These are phyloP conservation scores for Poeciliopsis infans DNA, from an alignment of 2,797 vertebrate species.

Conservation along the genomic window DNA sequence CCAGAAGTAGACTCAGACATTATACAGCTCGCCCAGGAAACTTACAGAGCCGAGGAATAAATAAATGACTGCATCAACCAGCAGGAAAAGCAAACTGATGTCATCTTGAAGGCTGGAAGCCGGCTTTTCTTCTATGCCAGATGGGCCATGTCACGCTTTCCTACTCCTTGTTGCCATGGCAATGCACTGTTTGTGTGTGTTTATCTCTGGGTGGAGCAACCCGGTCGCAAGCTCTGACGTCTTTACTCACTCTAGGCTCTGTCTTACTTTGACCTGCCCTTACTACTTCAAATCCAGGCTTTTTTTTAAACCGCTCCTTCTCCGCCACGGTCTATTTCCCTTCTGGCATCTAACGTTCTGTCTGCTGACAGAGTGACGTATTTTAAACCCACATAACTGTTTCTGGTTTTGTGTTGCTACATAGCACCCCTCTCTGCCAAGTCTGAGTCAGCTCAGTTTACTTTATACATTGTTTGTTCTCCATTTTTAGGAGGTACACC, in stretches of 20 bases:
- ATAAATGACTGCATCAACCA: constrained; percentile 14
- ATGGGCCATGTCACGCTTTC: constrained; percentile 41
- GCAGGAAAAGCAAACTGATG: constrained; percentile 25
- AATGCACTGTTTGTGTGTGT: constrained; percentile 60
- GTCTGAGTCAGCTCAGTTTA: background rate
- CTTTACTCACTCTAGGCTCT: background rate
- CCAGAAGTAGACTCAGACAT: constrained; percentile 18
- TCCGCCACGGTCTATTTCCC: constrained; percentile 5
- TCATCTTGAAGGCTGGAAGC: constrained; percentile 25
- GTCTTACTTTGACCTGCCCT: constrained; percentile 4
- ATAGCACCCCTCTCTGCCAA: background rate
- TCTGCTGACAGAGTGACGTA: background rate
- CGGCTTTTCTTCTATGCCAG: constrained; percentile 24
- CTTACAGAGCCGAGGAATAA: constrained; percentile 7
- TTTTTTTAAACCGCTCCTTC: constrained; percentile 15
- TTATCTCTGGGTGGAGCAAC: constrained; percentile 27
- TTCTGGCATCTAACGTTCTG: background rate
- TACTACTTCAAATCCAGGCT: background rate
- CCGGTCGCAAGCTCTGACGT: background rate
- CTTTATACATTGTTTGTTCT: background rate
- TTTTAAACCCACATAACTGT: background rate
- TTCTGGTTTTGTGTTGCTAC: background rate
- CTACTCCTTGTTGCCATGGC: constrained; percentile 39
- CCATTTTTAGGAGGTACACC: background rate
- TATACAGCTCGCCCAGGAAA: background rate